Conservation (phyloP, 2,113 vertebrate species). For the Epinephelus fuscoguttatus region DNA sequence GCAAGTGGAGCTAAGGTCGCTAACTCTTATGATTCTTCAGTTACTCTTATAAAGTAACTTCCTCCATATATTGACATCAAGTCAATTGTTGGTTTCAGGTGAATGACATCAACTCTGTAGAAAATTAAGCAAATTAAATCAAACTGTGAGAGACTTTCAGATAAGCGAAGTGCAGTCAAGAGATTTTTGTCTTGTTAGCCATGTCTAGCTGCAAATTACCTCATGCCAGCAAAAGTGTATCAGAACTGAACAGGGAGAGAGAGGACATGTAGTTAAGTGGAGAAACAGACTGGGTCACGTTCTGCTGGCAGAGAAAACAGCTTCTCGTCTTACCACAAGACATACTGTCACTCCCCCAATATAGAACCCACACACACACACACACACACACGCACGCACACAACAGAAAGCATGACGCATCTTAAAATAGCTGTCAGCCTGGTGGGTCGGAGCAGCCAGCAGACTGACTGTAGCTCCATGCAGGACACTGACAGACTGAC, state of each 20-base stretch:
- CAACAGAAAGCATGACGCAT: conserved; percentile 4
- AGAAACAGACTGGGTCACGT: conserved; percentile 39
- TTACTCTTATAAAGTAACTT: not conserved
- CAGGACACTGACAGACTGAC: conserved; percentile 17
- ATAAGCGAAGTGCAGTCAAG: not conserved
- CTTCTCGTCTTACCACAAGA: conserved; percentile 51
- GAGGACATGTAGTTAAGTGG: conserved; percentile 6
- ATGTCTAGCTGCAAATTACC: not conserved
- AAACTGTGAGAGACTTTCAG: not conserved
- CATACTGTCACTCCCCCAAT: conserved; percentile 41
- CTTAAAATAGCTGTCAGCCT: conserved; percentile 37
- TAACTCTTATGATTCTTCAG: not conserved
- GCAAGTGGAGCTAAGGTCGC: not conserved
- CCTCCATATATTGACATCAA: not conserved
- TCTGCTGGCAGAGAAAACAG: conserved; percentile 46
- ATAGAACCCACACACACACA: conserved; percentile 21
- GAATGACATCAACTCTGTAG: not conserved
- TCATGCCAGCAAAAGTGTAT: not conserved
- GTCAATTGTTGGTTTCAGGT: not conserved
- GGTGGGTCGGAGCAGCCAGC: conserved; percentile 13
- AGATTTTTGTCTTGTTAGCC: not conserved
- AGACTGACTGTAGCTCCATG: conserved; percentile 4
- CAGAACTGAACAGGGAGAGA: not conserved
- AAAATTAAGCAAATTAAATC: not conserved
- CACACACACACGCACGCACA: too few species aligned